Evolutionary conservation across 2,797 vertebrate species (phyloP).

Genomic region (Ceryle rudis): DNA sequence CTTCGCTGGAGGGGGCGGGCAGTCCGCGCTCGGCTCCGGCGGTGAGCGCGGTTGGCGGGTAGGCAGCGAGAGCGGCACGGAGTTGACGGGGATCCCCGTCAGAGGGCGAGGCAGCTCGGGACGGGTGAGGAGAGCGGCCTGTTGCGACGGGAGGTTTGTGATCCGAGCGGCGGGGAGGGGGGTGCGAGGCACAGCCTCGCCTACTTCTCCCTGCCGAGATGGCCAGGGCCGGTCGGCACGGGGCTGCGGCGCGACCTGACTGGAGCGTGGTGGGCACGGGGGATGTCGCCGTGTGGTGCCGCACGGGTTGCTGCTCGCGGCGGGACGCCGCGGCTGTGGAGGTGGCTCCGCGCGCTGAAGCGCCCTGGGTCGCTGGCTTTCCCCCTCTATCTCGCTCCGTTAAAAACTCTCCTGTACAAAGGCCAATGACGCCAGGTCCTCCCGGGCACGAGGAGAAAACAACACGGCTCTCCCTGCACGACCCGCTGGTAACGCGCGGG

Average conservation of each 20-base stretch:
- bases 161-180: background rate
- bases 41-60: background rate
- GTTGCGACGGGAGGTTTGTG: background rate
- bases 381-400: background rate
- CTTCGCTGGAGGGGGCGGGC: constrained; percentile 19
- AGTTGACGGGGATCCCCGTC: background rate
- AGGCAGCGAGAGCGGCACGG: background rate
- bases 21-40: background rate
- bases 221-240: background rate
- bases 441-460: background rate
- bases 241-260: background rate
- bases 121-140: background rate
- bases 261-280: background rate
- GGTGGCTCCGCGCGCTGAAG: background rate
- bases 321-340: background rate
- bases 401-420: background rate
- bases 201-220: background rate
- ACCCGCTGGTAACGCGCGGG: background rate
- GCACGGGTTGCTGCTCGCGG: no score
- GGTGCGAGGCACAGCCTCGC: no score
- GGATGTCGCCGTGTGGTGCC: background rate
- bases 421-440: background rate
- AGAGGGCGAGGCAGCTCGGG: background rate
- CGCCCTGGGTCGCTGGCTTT: background rate
- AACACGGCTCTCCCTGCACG: background rate